Percentiles rank a stretch among this genome's conserved stretches.
phyloP scores from a whole-genome alignment of 2,888 invertebrate genomes.

The Polylopha cassiicola region DNA sequence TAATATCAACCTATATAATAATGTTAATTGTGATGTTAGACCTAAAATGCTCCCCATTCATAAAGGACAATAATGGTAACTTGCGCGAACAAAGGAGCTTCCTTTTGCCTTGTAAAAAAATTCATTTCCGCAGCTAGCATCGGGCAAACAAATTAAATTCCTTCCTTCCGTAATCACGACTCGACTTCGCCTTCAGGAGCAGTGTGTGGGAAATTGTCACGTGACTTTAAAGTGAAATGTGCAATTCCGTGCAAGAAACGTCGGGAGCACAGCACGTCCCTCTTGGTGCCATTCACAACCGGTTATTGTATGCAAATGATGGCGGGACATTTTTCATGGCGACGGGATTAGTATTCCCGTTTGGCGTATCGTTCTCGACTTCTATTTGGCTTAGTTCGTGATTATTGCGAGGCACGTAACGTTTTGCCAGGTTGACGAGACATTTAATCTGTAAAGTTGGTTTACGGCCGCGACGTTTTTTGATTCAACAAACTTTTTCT shows the following conservation, averaged over 20 bases:
- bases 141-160: conserved; percentile 39
- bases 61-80: conserved; percentile 16
- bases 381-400: conserved; percentile 23
- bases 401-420: conserved; percentile 28
- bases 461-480: conserved; percentile 1
- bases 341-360: conserved; percentile 36
- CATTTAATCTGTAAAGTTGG: conserved; percentile 10
- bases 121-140: conserved; percentile 29
- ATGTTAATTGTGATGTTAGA: conserved; percentile 18
- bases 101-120: conserved; percentile 26
- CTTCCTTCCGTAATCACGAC: conserved; percentile 35
- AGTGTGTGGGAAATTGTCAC: conserved; percentile 54
- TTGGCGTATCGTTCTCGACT: conserved; percentile 29
- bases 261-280: conserved; percentile 41
- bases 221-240: conserved; percentile 51
- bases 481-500: too few relatives aligned
- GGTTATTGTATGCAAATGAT: conserved; percentile 71
- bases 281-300: conserved; percentile 46
- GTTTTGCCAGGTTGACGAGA: conserved; percentile 15
- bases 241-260: conserved; percentile 33
- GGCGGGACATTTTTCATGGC: conserved; percentile 53
- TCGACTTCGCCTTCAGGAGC: conserved; percentile 32
- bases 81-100: conserved; percentile 20
- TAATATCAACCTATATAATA: too few relatives aligned
- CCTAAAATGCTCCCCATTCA: conserved; percentile 16